A percentile compares a stretch with the other conserved stretches of the same genome.
Conservation (phyloP, 2,888 invertebrate genomes). For the Drosophila seclusa region DNA sequence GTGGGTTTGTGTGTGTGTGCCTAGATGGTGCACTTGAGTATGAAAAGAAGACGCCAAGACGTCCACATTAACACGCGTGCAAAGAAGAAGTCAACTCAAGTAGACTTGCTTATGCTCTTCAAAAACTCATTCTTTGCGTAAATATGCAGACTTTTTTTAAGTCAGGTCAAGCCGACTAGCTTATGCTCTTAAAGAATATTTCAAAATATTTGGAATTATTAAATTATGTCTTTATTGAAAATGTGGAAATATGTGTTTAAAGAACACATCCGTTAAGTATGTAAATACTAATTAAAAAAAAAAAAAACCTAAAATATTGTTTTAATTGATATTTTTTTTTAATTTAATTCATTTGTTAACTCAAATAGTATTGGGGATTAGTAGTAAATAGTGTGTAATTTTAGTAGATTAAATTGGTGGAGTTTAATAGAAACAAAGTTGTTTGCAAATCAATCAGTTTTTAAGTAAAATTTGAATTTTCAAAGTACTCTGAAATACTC, state of each 20-base stretch:
- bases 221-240: neutral
- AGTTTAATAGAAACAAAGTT: neutral
- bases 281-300: neutral
- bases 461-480: neutral
- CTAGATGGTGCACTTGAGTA: slow-evolving; percentile 69
- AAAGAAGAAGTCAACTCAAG: neutral
- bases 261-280: neutral
- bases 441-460: neutral
- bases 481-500: neutral
- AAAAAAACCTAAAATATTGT: neutral
- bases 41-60: slow-evolving; percentile 61
- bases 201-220: too few relatives aligned
- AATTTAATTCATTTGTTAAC: neutral
- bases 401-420: neutral
- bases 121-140: too few relatives aligned
- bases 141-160: too few relatives aligned
- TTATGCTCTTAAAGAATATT: neutral
- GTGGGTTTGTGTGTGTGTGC: slow-evolving; percentile 34
- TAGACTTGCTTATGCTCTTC: slow-evolving; percentile 29
- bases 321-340: neutral
- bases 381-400: accelerated
- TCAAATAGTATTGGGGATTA: neutral
- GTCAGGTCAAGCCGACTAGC: slow-evolving; percentile 1
- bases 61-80: slow-evolving; percentile 56
- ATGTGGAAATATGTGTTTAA: neutral